Base-by-base conservation (phyloP, 2,113 vertebrate species). In the Grallaria varia region DNA sequence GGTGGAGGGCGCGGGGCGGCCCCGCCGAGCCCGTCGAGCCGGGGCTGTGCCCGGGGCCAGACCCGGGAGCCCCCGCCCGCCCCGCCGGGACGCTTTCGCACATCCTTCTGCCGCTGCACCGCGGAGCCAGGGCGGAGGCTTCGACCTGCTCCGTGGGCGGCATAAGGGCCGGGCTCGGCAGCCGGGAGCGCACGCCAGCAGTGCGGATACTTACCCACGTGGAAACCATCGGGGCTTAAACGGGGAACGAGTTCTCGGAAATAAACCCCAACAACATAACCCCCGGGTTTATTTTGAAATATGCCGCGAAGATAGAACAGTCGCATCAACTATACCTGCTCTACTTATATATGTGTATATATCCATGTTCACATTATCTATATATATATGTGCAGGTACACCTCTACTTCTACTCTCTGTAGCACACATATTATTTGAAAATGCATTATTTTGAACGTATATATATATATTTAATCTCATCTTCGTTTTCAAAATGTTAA, bases 171-270 rank as follows among this genome's bases (percentile, higher is more conserved):
- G 18, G 62, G 67, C 9, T 77, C 10, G 20, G 33, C 55, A 5
- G 33, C 30, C 35, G 14, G 22, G 19, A 58, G 24, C 1, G 21
- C 72, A 33, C 8, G n/a, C 5, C 50, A 15, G 15, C 71, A 12
- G 67, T 11, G 4, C 21, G 4, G 76, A 14, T 9, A 0, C 42
- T 25, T 3, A 17, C 22, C 42, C 75, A 37, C n/a, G 20, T 58
- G 91, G 63, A 59, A 84, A 30, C 22, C 62, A 10, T 2, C 23
- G 19, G 4, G 18, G 47, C 19, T 27, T 56, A 44, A 66, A 20
- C 4, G 5, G 5, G 30, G 58, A 12, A 16, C 3, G 30, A n/a
- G 2, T 39, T 67, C 14, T 55, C 6, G 1, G 6, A 16, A 6
- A 12, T 19, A 22, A 39, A 50, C 21, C 30, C 6, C 16, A 33